Evolutionary conservation across 2,888 invertebrate species (phyloP), one percentile per base, ranked within the genome.

Genomic region (Ophioninae sp.): DNA sequence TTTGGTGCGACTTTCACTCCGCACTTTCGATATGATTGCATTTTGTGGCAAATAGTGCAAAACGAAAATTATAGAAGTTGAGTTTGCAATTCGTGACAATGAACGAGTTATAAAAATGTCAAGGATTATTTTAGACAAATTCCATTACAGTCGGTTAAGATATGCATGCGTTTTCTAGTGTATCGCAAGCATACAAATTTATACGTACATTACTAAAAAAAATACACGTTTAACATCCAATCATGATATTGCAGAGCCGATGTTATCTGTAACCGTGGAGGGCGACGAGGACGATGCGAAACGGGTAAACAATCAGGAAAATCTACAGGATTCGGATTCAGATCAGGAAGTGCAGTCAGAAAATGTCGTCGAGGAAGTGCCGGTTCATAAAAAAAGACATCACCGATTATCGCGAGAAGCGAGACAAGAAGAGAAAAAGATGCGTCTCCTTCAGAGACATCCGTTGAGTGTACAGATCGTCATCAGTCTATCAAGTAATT

Each of bases 381-480:
- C 90, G 2, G 93, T 93, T 23, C 93, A 95, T 93, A 93, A 96
- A 90, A 96, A 96, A 88, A 94, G 96, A 64, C 95, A 96, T 87
- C 96, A 96, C 87, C 95, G 95, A 89, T 90, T 95, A 78, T 94
- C 95, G 0, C 95, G 94, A 87, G 95, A 95, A 92, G 96, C 96
- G 88, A 95, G 95, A 82, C 94, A 95, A 82, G 96, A 96, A 90
- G 96, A 96, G 86, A 96, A 95, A 88, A 95, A 94, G 89, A 95
- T 94, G 84, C 95, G 95, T 87, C 93, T 96, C 3, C 92, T 97
- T 5, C 95, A 95, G 88, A 95, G 95, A 87, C 97, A 97, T 93
- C 97, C 97, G 0, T 93, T 97, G 72, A 94, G 94, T 89, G 95
- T 97, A 5, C 94, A 94, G 88, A 93, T 97, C 13, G 94, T 95